phyloP scores from a whole-genome alignment of 2,113 vertebrate species.

The Ancistrus triradiatus region DNA sequence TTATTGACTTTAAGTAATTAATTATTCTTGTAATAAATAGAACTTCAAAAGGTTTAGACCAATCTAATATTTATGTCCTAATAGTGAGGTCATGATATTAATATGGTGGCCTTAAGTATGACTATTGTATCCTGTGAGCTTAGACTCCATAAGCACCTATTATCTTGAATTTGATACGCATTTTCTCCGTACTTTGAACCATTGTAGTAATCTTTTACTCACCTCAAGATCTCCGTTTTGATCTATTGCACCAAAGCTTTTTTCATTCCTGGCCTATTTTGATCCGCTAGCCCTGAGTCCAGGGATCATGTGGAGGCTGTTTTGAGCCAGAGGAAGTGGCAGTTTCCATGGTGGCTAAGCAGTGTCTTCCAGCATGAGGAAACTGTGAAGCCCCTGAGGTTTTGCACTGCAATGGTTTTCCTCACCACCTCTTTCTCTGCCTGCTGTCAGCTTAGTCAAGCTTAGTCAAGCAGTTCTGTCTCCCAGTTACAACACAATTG shows the following conservation, averaged over 20 bases:
- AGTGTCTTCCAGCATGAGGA: slow-evolving; percentile 46
- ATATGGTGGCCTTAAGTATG: too few species aligned
- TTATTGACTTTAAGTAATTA: too few species aligned
- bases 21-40: too few species aligned
- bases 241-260: too few species aligned
- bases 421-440: slow-evolving; percentile 56
- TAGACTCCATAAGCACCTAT: too few species aligned
- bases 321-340: slow-evolving; percentile 52
- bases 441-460: slow-evolving; percentile 54
- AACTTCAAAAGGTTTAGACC: too few species aligned
- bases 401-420: slow-evolving; percentile 64
- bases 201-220: too few species aligned
- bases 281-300: slow-evolving; percentile 14
- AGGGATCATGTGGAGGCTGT: slow-evolving; percentile 40
- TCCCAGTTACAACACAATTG: slow-evolving; percentile 43
- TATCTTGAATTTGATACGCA: too few species aligned
- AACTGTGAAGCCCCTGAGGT: slow-evolving; percentile 58
- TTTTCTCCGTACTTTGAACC: too few species aligned
- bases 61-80: too few species aligned
- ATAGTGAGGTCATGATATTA: too few species aligned
- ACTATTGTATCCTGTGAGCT: too few species aligned
- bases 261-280: slow-evolving; percentile 10
- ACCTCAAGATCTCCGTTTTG: not conserved
- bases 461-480: not conserved
- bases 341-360: slow-evolving; percentile 51